Base-by-base conservation (phyloP, 2,888 invertebrate genomes). In the Patella ulyssiponensis region DNA sequence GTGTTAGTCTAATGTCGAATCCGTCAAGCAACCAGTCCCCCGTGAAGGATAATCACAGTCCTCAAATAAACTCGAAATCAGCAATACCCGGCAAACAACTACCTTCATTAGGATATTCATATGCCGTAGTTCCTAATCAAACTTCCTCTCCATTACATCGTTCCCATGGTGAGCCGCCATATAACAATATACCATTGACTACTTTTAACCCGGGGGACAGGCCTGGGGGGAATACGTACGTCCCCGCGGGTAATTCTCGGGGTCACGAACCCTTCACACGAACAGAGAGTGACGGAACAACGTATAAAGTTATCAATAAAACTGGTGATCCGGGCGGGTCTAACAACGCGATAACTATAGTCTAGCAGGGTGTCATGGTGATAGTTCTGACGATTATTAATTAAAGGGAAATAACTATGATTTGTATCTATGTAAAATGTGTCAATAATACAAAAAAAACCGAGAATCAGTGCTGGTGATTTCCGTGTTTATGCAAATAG, bases 281-380 rank as follows among this genome's bases (percentile, higher is more conserved):
- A 72, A 56, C 72, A 17, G 74, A 73, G 17, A 23, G 74, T 58
- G 77, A 70, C 27, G 73, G 73, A 5, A 72, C 58, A 64, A 56
- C 58, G 69, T 75, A 64, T 64, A 75, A 75, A 73, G 72, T 54
- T 52, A 75, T 75, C 51, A 69, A 72, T 70, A 74, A 74, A 52
- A 33, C 73, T 5, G 64, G 69, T 64, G 69, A 69, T n/a, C 69
- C 74, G 58, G 74, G 69, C 23, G 71, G 54, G 33, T 84, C 86
- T 71, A 87, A 85, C 74, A 88, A 88, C 75, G 87, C 88, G 54
- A 87, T 88, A n/a, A 88, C 87, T 0, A 87, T 87, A 74, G 88
- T 88, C 78, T 88, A 84, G 82, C 78, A 74, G 12, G 58, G 9
- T 53, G 12, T 23, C 23, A 7, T 44, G 44, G 44, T 44, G 44